Percentiles rank a stretch among this genome's conserved stretches.
These are phyloP conservation scores for Rissa tridactyla DNA, from an alignment of 2,113 vertebrate species.

Conservation along the genomic window DNA sequence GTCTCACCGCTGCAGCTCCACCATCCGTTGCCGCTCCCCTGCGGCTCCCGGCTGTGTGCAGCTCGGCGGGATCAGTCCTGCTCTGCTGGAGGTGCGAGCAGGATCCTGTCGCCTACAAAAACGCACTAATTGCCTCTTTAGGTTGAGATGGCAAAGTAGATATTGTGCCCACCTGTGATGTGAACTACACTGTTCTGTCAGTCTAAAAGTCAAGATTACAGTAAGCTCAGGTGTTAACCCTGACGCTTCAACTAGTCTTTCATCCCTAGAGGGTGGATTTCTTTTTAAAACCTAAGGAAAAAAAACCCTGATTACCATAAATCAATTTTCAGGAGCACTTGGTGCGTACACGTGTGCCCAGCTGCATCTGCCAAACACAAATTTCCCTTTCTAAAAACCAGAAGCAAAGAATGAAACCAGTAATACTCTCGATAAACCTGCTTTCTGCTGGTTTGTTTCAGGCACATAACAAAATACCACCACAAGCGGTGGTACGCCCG, in stretches of 20 bases:
- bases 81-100: accelerated
- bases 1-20: not conserved
- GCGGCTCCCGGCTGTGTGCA: accelerated
- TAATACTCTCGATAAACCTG: not conserved
- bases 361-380: not conserved
- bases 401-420: not conserved
- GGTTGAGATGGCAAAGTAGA: not conserved
- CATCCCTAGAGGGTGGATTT: not conserved
- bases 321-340: not conserved
- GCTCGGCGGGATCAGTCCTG: accelerated
- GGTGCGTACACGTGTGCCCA: accelerated
- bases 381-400: not conserved
- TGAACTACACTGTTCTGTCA: not conserved
- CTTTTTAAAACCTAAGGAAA: not conserved
- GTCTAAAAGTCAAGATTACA: not conserved
- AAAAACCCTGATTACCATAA: not conserved
- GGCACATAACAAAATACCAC: not conserved
- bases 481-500: not conserved
- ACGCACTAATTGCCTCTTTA: not conserved
- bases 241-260: not conserved
- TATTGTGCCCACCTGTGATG: not conserved
- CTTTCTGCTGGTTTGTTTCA: not conserved
- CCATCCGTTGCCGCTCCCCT: accelerated
- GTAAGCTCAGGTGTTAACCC: conserved; percentile 22
- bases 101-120: not conserved